Conservation (phyloP, 2,797 vertebrate species). For the Lutjanus argentimaculatus region DNA sequence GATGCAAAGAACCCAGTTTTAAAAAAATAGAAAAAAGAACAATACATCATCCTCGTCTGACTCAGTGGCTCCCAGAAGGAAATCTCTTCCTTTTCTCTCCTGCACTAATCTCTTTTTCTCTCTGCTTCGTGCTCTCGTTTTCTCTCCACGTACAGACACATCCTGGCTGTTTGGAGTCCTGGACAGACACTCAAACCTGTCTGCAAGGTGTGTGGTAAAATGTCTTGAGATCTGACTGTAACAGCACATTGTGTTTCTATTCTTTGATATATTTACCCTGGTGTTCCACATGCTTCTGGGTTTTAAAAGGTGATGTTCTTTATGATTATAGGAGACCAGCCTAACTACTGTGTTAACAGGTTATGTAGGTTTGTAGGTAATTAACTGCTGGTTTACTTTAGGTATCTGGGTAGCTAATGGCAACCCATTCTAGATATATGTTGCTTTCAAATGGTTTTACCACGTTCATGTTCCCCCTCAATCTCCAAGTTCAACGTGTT, state of each 20-base stretch:
- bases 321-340: neutral
- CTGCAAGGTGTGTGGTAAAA: neutral
- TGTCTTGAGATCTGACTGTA: slow-evolving; percentile 9
- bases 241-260: neutral
- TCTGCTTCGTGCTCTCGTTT: neutral
- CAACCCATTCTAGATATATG: no score
- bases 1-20: slow-evolving; percentile 11
- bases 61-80: slow-evolving; percentile 42
- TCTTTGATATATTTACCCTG: no score
- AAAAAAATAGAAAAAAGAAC: slow-evolving; percentile 29
- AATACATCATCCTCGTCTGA: slow-evolving; percentile 40
- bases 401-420: no score
- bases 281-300: neutral
- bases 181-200: neutral
- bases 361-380: no score
- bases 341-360: no score
- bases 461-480: no score
- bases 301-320: neutral
- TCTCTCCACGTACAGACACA: slow-evolving; percentile 3
- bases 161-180: neutral
- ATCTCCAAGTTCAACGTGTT: no score
- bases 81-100: slow-evolving; percentile 14
- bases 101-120: slow-evolving; percentile 18
- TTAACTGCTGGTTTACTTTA: no score
- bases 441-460: no score